A percentile compares a stretch with the other conserved stretches of the same genome.
These are phyloP conservation scores for Theristicus caerulescens DNA, from an alignment of 2,113 vertebrate species.

Conservation along the genomic window DNA sequence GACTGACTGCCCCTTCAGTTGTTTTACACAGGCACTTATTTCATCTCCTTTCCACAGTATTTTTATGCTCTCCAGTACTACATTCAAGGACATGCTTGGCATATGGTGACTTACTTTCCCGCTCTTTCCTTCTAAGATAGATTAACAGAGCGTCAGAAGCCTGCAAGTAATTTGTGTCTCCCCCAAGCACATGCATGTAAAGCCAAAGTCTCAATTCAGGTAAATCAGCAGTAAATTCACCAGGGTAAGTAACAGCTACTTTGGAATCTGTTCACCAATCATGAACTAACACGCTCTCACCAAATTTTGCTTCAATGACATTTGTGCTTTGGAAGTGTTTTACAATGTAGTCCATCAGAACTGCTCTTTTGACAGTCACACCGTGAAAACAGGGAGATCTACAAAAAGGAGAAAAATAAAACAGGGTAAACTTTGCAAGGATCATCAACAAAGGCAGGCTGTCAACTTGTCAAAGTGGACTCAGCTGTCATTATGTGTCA, in stretches of 20 bases:
- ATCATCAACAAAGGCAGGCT: background rate
- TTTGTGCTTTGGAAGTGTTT: background rate
- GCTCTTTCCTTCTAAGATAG: background rate
- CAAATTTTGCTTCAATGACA: background rate
- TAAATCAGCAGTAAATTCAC: background rate
- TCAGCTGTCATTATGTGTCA: background rate
- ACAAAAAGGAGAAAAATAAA: background rate
- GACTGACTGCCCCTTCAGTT: background rate
- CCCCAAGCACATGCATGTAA: rapidly evolving
- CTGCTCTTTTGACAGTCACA: background rate
- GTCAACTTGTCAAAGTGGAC: background rate
- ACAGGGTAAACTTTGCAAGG: background rate
- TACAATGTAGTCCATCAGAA: background rate
- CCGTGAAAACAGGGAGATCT: background rate
- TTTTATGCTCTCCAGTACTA: background rate
- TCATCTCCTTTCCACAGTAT: background rate
- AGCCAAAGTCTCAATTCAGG: background rate
- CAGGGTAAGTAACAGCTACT: background rate
- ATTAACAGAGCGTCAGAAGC: background rate
- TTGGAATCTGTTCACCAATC: background rate
- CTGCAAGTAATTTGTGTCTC: background rate
- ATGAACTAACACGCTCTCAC: background rate
- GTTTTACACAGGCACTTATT: background rate
- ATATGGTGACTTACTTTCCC: background rate
- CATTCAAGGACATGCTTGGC: background rate